phyloP scores from a whole-genome alignment of 1,140 invertebrate genomes.

The Maniola jurtina region DNA sequence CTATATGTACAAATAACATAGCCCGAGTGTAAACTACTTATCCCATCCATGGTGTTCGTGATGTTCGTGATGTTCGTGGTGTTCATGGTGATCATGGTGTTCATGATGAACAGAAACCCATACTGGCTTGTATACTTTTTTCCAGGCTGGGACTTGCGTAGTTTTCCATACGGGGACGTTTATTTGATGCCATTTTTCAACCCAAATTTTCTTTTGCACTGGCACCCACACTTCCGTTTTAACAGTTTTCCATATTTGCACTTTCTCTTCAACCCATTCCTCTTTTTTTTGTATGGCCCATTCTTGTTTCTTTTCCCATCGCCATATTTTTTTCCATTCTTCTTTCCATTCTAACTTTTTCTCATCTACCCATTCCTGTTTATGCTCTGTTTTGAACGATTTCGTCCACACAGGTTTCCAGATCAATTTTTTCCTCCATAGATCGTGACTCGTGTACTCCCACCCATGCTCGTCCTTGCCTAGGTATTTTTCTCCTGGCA shows the following conservation, averaged over 20 bases:
- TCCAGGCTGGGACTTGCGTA: conserved; percentile 85
- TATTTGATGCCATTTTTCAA: conserved; percentile 86
- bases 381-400: conserved; percentile 82
- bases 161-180: conserved; percentile 84
- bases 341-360: conserved; percentile 88
- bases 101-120: conserved; percentile 83
- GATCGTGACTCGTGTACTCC: conserved; percentile 87
- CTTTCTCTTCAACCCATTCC: conserved; percentile 86
- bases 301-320: conserved; percentile 85
- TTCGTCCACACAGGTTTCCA: conserved; percentile 90
- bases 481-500: conserved; percentile 85
- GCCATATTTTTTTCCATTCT: conserved; percentile 87
- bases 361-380: conserved; percentile 82
- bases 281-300: conserved; percentile 88
- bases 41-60: conserved; percentile 82
- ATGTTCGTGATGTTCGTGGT: conserved; percentile 65
- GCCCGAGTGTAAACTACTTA: conserved; percentile 66
- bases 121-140: conserved; percentile 87
- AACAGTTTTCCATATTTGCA: conserved; percentile 86
- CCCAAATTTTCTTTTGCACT: conserved; percentile 87
- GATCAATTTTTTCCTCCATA: conserved; percentile 88
- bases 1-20: conserved; percentile 59
- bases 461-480: conserved; percentile 87
- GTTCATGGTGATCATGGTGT: conserved; percentile 40
- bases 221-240: conserved; percentile 90